Base-by-base conservation (phyloP, 1,140 invertebrate genomes). In the Platyura marginata region DNA sequence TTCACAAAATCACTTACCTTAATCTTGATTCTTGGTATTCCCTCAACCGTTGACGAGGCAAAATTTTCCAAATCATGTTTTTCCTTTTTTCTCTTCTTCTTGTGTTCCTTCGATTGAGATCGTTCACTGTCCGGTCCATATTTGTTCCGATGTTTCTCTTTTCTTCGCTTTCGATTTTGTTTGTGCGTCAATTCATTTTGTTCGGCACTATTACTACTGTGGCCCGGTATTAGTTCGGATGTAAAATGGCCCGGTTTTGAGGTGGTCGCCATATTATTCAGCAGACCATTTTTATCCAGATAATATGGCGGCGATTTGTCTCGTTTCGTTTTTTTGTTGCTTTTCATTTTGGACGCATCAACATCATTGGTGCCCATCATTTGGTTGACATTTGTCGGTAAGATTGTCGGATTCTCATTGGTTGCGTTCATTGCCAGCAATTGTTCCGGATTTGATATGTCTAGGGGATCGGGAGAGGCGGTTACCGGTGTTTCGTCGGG, bases 31-130 rank as follows among this genome's bases (percentile, higher is more conserved):
- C 78, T 73, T 45, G 74, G 74, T 65, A 76, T 76, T 11, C 21
- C 21, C 9, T 36, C 34, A 56, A 62, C 63, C 54, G 68, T 36
- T 52, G 72, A 67, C 41, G 63, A 56, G 22, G 76, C 72, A 36
- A 65, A 67, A 58, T 66, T 69, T 46, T 77, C 75, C 34, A 72
- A 56, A 53, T 83, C 77, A 21, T 79, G 65, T 44, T 70, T 77
- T 57, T 80, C 81, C 64, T 81, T 78, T 59, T 79, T 75, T 29
- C 71, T 62, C 49, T 79, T 81, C 10, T 75, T 67, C 55, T 81
- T 79, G 46, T 79, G 75, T 21, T 75, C 71, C 47, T 74, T 77
- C 1, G 58, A 67, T 20, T 67, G 64, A 2, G 65, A 68, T 6
- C 67, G 66, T 43, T 71, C 59, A 11, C 68, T 57, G 53, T 79